A percentile compares a stretch with the other conserved stretches of the same genome.
Evolutionary conservation across 2,797 vertebrate species (phyloP).

Genomic region (Ctenochaetus hawaiiensis): DNA sequence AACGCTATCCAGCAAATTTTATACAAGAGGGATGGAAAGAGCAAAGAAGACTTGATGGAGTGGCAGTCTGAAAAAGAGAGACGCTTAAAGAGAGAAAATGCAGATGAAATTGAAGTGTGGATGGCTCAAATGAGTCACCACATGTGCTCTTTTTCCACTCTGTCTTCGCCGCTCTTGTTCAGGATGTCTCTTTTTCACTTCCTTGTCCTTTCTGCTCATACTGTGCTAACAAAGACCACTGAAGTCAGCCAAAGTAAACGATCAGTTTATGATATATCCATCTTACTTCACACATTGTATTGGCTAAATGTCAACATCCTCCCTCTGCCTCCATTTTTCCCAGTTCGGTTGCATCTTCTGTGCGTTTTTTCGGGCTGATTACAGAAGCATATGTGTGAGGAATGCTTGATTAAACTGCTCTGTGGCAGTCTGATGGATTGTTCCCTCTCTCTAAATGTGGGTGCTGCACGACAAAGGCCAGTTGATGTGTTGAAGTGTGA

Average conservation of each 20-base stretch:
- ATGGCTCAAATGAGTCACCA: slow-evolving; percentile 19
- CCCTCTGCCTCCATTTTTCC: background rate
- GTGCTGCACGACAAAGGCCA: slow-evolving; percentile 64
- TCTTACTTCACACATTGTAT: background rate
- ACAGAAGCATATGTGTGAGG: slow-evolving; percentile 67
- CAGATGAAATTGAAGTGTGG: slow-evolving; percentile 26
- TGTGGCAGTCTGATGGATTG: slow-evolving; percentile 59
- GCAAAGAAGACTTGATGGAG: slow-evolving; percentile 31
- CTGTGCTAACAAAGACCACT: background rate
- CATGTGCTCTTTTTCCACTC: slow-evolving; percentile 28
- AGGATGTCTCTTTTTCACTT: slow-evolving; percentile 4
- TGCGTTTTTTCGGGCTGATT: slow-evolving; percentile 49
- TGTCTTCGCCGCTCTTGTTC: background rate
- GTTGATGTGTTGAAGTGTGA: slow-evolving; percentile 62
- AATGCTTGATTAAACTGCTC: slow-evolving; percentile 57
- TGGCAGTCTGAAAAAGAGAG: slow-evolving; percentile 36
- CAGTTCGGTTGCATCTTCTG: background rate
- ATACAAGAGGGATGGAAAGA: slow-evolving; percentile 44
- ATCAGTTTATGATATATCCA: background rate
- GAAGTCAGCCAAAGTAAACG: background rate
- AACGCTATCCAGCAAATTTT: slow-evolving; percentile 31
- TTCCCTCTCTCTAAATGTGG: slow-evolving; percentile 60
- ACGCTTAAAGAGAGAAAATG: slow-evolving; percentile 27
- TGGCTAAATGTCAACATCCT: background rate
- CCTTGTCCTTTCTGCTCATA: background rate